Percentiles rank a stretch among this genome's conserved stretches.
phyloP scores from a whole-genome alignment of 2,113 vertebrate genomes.

The Marcusenius ussheri region DNA sequence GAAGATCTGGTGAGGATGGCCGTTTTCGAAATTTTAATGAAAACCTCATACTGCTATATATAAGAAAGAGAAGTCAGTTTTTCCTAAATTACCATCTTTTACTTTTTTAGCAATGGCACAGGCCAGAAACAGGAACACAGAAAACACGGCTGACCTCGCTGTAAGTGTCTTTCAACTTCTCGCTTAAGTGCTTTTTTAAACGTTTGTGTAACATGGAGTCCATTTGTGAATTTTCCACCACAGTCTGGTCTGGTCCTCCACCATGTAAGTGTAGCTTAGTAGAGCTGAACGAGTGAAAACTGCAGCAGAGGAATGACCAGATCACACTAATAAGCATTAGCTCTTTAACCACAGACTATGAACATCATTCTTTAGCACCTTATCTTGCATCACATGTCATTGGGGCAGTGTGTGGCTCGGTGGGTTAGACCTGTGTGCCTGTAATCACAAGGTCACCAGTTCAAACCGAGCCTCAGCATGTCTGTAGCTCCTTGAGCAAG shows the following conservation, averaged over 20 bases:
- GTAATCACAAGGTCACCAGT: too few species aligned
- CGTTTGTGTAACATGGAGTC: background rate
- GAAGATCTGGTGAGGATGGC: too few species aligned
- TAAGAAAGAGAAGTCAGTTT: too few species aligned
- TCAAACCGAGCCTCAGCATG: too few species aligned
- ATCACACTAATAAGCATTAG: background rate
- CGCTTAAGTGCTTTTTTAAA: background rate
- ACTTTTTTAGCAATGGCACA: background rate
- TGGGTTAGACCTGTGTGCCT: too few species aligned
- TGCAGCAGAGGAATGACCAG: background rate
- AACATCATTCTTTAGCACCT: background rate
- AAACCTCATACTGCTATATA: too few species aligned
- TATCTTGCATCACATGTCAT: background rate
- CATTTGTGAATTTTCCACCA: background rate
- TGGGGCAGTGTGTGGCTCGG: too few species aligned
- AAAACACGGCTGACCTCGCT: background rate
- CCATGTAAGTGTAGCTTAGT: background rate
- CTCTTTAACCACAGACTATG: background rate
- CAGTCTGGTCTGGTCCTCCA: background rate
- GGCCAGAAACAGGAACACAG: background rate
- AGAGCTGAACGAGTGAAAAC: background rate
- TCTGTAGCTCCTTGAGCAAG: too few species aligned
- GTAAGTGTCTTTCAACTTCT: background rate
- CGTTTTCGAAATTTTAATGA: too few species aligned
- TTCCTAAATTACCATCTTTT: background rate